Evolutionary conservation across 2,113 vertebrate species (phyloP).

Genomic region (Lagopus muta): DNA sequence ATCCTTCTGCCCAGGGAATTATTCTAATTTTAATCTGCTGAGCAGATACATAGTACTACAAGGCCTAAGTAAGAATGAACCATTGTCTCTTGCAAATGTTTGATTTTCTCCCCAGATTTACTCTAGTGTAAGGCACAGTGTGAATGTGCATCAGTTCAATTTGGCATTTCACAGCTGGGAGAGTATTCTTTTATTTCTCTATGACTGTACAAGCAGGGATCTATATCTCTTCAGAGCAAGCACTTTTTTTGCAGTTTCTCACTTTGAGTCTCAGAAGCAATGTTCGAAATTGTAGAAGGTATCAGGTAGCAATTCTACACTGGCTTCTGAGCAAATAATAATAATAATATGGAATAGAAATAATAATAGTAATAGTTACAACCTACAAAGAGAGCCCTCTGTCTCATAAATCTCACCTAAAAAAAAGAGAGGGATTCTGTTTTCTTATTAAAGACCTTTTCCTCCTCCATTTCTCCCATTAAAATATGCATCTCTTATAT

Average conservation of each 20-base stretch:
- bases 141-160: neutral
- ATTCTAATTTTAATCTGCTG: conserved; percentile 10
- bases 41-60: neutral
- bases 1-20: neutral
- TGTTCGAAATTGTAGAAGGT: neutral
- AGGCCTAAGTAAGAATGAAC: neutral
- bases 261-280: neutral
- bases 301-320: neutral
- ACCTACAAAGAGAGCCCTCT: neutral
- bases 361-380: neutral
- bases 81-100: neutral
- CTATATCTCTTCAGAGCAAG: neutral
- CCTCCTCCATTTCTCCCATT: neutral
- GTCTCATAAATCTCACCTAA: neutral
- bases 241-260: neutral
- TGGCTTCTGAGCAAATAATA: neutral
- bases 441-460: neutral
- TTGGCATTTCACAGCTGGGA: neutral
- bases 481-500: neutral
- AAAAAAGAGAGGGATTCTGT: neutral
- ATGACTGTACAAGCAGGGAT: neutral
- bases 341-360: neutral
- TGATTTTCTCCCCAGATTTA: neutral
- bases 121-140: neutral
- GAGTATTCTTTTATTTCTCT: neutral